Conservation (phyloP, 2,888 invertebrate species). For the Cosmia pyralina region DNA sequence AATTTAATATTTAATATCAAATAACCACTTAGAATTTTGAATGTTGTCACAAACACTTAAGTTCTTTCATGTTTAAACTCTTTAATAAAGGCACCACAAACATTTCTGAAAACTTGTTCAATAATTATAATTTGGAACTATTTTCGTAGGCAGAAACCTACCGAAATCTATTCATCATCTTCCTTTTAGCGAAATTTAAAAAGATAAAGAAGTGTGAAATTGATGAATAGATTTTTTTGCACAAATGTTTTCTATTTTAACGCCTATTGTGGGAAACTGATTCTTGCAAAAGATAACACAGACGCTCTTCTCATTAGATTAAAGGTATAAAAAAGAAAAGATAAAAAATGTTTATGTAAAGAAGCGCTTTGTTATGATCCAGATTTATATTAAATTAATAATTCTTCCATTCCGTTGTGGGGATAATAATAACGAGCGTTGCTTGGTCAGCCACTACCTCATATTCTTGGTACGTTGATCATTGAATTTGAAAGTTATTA, state of each 20-base stretch:
- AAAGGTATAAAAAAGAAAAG: slow-evolving; percentile 20
- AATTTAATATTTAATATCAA: neutral
- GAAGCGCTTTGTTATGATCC: slow-evolving; percentile 21
- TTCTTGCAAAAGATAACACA: slow-evolving; percentile 75
- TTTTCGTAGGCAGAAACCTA: neutral
- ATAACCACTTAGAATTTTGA: slow-evolving; percentile 4
- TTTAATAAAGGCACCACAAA: neutral
- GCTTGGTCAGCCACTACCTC: neutral
- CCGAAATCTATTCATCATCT: slow-evolving; percentile 23
- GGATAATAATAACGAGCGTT: no score
- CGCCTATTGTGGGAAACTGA: slow-evolving; percentile 78
- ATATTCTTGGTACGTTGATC: neutral
- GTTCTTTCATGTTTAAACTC: slow-evolving; percentile 38
- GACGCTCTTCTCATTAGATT: slow-evolving; percentile 66
- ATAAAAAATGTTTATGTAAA: slow-evolving; percentile 11
- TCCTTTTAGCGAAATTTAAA: slow-evolving; percentile 56
- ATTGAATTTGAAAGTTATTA: neutral
- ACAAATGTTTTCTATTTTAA: slow-evolving; percentile 72
- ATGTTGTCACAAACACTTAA: slow-evolving; percentile 12
- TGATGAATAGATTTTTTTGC: slow-evolving; percentile 69
- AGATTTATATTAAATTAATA: slow-evolving; percentile 29
- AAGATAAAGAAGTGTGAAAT: slow-evolving; percentile 74
- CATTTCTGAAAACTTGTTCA: neutral
- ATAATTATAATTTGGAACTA: neutral
- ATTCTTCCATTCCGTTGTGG: neutral